phyloP scores from a whole-genome alignment of 92 coral and sea anemone species.

The Zoanthus gigantus region DNA sequence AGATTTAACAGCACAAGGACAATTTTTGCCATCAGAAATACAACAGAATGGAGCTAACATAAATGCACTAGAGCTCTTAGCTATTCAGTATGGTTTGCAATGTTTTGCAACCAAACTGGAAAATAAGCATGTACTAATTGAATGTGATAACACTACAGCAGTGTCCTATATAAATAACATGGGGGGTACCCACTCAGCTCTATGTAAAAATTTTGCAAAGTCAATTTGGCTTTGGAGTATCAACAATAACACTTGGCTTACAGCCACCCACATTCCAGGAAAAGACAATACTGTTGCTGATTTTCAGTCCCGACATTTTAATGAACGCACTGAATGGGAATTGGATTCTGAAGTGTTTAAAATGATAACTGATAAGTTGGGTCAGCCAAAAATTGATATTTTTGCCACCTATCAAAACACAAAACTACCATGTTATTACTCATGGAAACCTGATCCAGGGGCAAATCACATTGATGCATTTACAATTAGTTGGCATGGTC shows the following conservation, averaged over 20 bases:
- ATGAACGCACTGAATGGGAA: slow-evolving; percentile 26
- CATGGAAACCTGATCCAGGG: slow-evolving; percentile 67
- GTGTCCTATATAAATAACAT: neutral
- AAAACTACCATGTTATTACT: slow-evolving; percentile 30
- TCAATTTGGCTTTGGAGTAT: slow-evolving; percentile 51
- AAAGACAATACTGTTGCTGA: no score
- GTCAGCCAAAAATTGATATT: slow-evolving; percentile 52
- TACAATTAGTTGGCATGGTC: slow-evolving; percentile 64
- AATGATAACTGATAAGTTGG: slow-evolving; percentile 32
- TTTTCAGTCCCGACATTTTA: no score
- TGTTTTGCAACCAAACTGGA: slow-evolving; percentile 36
- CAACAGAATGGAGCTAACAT: slow-evolving; percentile 44
- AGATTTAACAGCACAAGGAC: slow-evolving; percentile 48
- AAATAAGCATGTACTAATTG: slow-evolving; percentile 58
- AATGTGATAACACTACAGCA: slow-evolving; percentile 20
- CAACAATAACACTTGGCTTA: slow-evolving; percentile 47
- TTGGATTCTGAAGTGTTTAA: slow-evolving; percentile 35
- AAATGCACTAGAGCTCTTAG: slow-evolving; percentile 60
- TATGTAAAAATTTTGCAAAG: slow-evolving; percentile 57
- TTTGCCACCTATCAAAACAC: slow-evolving; percentile 6
- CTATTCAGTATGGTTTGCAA: slow-evolving; percentile 57
- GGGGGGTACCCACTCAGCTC: slow-evolving; percentile 63
- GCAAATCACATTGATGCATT: slow-evolving; percentile 71
- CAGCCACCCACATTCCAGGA: slow-evolving; percentile 43
- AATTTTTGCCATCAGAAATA: slow-evolving; percentile 55